Evolutionary conservation across 2,888 invertebrate genomes (phyloP), one percentile per base, ranked within the genome.

Genomic region (Mystacides longicornis): DNA sequence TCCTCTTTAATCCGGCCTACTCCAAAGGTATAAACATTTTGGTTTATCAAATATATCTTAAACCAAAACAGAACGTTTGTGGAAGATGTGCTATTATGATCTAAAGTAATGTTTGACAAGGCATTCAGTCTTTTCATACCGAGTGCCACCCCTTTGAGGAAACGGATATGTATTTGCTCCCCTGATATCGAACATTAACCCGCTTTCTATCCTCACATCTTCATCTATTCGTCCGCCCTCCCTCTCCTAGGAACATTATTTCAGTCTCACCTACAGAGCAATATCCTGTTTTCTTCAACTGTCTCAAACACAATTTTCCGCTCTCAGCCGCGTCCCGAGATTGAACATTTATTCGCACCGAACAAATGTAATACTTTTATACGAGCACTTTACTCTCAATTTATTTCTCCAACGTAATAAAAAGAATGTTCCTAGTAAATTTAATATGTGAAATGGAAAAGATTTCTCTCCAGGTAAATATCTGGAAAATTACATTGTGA

Each of bases 241-340:
- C 37, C 37, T 37, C 11, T 27, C 27, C 27, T 27, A 27, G 5
- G 27, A 37, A 37, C 37, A 37, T 37, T 37, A 37, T 37, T 37
- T 37, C 16, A 37, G 37, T 37, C 37, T 37, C 37, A 37, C 37
- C 37, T 37, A 37, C 37, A 14, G 37, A 37, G 37, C 45, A 45
- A 45, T 45, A 45, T 45, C 45, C 45, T 45, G 45, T 45, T 20
- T 45, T 37, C 45, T 21, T 45, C 45, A 21, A 45, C 20, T 45
- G 45, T 45, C 21, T 45, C 45, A 45, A 45, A 45, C 45, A 45
- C 45, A 45, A 21, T 45, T 20, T 45, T 21, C 45, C 20, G 37
- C 37, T 37, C 16, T 37, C 37, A 37, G 16, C 37, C 37, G 37
- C 16, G 37, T 37, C 37, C 37, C 37, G 37, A 37, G 37, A 37